Conservation (phyloP, 2,113 vertebrate genomes). For the Shinisaurus crocodilurus region DNA sequence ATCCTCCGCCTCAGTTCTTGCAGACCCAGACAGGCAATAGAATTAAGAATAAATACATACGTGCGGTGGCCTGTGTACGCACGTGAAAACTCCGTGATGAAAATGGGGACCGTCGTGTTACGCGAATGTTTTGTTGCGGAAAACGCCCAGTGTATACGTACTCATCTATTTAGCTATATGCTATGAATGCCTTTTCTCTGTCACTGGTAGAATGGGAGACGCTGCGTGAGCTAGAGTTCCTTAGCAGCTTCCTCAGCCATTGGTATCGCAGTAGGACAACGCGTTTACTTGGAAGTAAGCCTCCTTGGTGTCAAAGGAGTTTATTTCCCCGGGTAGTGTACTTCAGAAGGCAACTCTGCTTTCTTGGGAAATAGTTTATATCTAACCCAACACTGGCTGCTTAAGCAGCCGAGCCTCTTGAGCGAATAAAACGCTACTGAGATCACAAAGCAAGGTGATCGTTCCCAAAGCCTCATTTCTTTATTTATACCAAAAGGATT, state of each 20-base stretch:
- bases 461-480: not conserved
- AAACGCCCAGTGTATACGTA: not conserved
- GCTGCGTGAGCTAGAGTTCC: too few relatives aligned
- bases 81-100: not conserved
- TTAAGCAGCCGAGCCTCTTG: too few relatives aligned
- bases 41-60: not conserved
- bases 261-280: not conserved
- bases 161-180: not conserved
- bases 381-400: too few relatives aligned
- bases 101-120: not conserved
- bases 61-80: not conserved
- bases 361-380: not conserved
- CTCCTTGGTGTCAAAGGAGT: not conserved
- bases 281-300: not conserved
- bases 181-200: not conserved
- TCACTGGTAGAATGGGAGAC: not conserved
- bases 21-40: not conserved
- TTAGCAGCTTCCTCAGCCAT: not conserved
- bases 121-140: not conserved
- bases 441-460: not conserved
- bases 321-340: not conserved
- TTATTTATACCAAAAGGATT: not conserved
- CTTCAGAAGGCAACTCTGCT: not conserved
- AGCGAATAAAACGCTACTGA: not conserved
- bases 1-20: not conserved